A percentile compares a stretch with the other conserved stretches of the same genome.
phyloP scores from a whole-genome alignment of 2,888 invertebrate genomes.

The Conchocele bisecta region DNA sequence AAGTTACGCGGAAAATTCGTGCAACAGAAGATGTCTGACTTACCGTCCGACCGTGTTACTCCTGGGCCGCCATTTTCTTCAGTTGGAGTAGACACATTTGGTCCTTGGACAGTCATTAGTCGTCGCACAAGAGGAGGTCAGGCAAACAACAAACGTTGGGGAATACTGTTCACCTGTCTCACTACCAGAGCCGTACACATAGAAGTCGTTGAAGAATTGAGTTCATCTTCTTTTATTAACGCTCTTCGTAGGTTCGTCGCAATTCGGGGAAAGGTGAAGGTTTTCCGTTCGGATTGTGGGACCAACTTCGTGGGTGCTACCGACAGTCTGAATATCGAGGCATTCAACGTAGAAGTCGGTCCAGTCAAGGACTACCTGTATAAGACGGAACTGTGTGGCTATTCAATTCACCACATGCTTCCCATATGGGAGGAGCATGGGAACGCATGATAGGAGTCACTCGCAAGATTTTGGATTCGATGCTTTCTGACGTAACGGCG shows the following conservation, averaged over 20 bases:
- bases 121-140: conserved; percentile 35
- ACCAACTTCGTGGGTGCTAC: conserved; percentile 50
- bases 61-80: conserved; percentile 49
- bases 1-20: conserved; percentile 34
- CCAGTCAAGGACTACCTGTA: conserved; percentile 21
- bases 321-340: conserved; percentile 13
- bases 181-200: conserved; percentile 53
- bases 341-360: conserved; percentile 23
- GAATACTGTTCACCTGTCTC: conserved; percentile 48
- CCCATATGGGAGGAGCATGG: conserved; percentile 56
- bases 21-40: conserved; percentile 50
- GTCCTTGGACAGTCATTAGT: conserved; percentile 31
- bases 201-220: conserved; percentile 46
- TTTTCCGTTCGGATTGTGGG: conserved; percentile 45
- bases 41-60: conserved; percentile 38
- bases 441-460: conserved; percentile 45
- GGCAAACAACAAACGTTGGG: conserved; percentile 45
- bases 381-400: conserved; percentile 16
- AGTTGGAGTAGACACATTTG: conserved; percentile 42
- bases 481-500: conserved; percentile 13
- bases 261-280: conserved; percentile 29
- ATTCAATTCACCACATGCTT: conserved; percentile 50
- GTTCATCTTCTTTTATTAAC: conserved; percentile 46
- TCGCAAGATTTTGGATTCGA: conserved; percentile 44
- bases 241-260: conserved; percentile 41